Conservation (phyloP, 2,797 vertebrate species). For the Rhinatrema bivittatum region DNA sequence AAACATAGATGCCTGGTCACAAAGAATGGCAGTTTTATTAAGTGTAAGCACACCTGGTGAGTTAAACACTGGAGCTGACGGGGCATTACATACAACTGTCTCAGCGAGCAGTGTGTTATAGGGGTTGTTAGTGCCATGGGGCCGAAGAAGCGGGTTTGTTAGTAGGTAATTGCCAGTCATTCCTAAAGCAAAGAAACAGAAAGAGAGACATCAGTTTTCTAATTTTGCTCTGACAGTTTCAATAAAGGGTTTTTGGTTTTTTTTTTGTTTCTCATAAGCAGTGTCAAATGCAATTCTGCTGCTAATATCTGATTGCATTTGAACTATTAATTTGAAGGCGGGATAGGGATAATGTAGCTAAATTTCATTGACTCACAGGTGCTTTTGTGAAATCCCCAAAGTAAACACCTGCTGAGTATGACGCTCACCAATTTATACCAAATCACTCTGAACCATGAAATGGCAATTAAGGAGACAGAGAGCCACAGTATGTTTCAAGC, state of each 20-base stretch:
- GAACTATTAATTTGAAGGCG: conserved; percentile 49
- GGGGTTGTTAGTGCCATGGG: conserved; percentile 99
- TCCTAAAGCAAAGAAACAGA: conserved; percentile 89
- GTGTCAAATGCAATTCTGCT: conserved; percentile 44
- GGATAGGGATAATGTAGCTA: conserved; percentile 44
- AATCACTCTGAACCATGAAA: conserved; percentile 54
- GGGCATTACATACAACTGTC: conserved; percentile 98
- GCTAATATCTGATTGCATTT: conserved; percentile 46
- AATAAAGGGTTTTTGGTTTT: conserved; percentile 39
- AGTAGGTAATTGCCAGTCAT: conserved; percentile 99
- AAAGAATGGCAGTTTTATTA: conserved; percentile 43
- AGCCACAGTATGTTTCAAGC: conserved; percentile 42
- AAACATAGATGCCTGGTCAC: conserved; percentile 36
- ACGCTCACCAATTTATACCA: conserved; percentile 64
- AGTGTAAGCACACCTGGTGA: conserved; percentile 98
- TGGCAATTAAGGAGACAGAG: conserved; percentile 52
- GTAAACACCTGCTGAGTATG: conserved; percentile 60
- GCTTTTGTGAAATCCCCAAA: conserved; percentile 54
- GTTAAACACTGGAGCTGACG: conserved; percentile 98
- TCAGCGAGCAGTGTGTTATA: conserved; percentile 99
- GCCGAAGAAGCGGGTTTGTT: conserved; percentile 99
- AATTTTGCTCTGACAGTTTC: conserved; percentile 49
- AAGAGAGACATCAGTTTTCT: conserved; percentile 60
- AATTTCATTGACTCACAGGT: conserved; percentile 56
- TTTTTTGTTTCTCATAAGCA: conserved; percentile 28